Evolutionary conservation across 2,888 invertebrate species (phyloP).

Genomic region (Epinotia ramella): DNA sequence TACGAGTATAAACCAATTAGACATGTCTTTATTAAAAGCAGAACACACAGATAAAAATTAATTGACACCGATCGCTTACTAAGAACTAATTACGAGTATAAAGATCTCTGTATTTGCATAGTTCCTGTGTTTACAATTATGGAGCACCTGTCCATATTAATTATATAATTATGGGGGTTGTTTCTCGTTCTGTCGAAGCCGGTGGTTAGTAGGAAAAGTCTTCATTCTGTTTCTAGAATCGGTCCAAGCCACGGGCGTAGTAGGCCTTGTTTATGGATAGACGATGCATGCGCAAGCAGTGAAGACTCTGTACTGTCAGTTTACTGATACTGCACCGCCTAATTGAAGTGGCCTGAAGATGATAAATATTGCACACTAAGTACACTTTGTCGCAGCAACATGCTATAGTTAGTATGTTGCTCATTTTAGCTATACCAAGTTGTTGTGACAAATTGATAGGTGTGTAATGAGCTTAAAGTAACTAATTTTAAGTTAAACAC

Average conservation of each 20-base stretch:
- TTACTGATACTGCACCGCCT: no score
- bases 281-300: no score
- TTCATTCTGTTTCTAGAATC: constrained; percentile 52
- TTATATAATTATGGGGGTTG: constrained; percentile 17
- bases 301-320: no score
- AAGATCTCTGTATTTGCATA: constrained; percentile 35
- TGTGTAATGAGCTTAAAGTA: no score
- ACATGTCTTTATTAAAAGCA: not conserved
- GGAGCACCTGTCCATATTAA: constrained; percentile 5
- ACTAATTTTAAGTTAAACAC: no score
- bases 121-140: constrained; percentile 15
- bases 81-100: constrained; percentile 27
- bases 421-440: no score
- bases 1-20: not conserved
- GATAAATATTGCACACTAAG: no score
- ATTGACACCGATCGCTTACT: constrained; percentile 24
- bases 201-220: constrained; percentile 55
- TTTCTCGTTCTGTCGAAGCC: constrained; percentile 47
- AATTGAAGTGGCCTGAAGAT: no score
- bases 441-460: no score
- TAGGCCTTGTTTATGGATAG: no score
- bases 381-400: no score
- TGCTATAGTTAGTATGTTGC: no score
- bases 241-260: constrained; percentile 3
- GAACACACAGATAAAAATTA: constrained; percentile 3